Evolutionary conservation across 35 echinoderm and acorn worm species (phyloP).

Genomic region (Ophiothrix spiculata): DNA sequence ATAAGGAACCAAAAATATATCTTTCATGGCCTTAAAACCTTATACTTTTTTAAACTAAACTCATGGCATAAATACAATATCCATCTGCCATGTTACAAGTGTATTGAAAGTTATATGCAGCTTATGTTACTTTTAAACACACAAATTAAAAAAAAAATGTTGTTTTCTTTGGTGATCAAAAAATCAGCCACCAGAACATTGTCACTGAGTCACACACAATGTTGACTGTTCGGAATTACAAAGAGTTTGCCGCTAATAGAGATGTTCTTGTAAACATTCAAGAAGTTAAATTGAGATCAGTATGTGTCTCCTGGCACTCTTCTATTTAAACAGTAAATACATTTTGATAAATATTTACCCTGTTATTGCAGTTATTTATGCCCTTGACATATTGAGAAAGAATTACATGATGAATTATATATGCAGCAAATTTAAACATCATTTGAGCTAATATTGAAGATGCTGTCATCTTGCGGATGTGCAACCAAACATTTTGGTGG

Average conservation of each 20-base stretch:
- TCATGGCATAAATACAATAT: too few relatives aligned
- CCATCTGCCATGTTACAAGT: too few relatives aligned
- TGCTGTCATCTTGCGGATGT: background rate
- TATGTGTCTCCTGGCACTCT: background rate
- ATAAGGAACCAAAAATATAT: too few relatives aligned
- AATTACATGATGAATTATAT: too few relatives aligned
- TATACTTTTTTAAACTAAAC: too few relatives aligned
- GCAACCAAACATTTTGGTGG: background rate
- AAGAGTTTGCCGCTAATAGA: background rate
- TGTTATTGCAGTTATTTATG: background rate
- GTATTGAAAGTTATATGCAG: too few relatives aligned
- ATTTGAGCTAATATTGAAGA: background rate
- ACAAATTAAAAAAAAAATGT: too few relatives aligned
- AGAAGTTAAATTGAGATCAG: background rate
- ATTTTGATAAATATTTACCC: background rate
- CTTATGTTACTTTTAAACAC: too few relatives aligned
- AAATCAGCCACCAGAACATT: background rate
- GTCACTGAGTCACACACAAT: background rate
- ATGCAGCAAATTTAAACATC: background rate
- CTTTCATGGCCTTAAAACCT: too few relatives aligned
- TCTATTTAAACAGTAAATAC: background rate
- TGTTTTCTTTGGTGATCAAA: too few relatives aligned
- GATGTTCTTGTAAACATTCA: constrained; percentile 1
- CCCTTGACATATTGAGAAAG: background rate
- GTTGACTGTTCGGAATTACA: background rate